Conservation (phyloP, 2,888 invertebrate genomes). For the Agrotis exclamationis region DNA sequence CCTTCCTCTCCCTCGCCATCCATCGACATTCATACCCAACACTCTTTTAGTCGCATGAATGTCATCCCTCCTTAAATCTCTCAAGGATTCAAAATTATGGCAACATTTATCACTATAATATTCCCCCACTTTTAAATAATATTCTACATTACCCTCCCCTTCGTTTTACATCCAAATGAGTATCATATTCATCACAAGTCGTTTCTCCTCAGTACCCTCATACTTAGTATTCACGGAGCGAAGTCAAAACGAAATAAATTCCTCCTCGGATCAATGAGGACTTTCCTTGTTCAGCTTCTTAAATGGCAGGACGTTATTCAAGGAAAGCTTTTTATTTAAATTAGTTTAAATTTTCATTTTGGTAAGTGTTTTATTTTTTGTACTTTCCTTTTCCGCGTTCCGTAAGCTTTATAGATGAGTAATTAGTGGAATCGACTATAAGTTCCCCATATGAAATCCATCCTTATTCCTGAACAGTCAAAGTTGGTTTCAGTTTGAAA, state of each 20-base stretch:
- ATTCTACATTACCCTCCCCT: conserved; percentile 11
- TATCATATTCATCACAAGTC: conserved; percentile 44
- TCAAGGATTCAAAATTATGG: conserved; percentile 5
- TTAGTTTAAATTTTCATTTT: conserved; percentile 39
- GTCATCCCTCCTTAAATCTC: neutral
- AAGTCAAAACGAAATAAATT: conserved; percentile 59
- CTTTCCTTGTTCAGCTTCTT: conserved; percentile 39
- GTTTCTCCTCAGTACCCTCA: conserved; percentile 14
- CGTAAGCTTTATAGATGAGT: neutral
- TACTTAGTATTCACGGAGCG: conserved; percentile 56
- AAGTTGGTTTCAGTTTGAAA: no score
- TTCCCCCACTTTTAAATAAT: conserved; percentile 21
- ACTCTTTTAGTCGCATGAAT: no score
- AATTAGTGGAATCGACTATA: conserved; percentile 1
- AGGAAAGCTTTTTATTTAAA: conserved; percentile 43
- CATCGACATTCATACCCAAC: no score
- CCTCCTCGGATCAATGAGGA: conserved; percentile 48
- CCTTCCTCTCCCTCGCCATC: no score
- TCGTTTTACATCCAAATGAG: conserved; percentile 38
- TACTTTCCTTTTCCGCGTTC: conserved; percentile 12
- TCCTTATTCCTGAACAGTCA: no score
- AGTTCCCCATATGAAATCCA: no score
- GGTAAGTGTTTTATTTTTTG: conserved; percentile 34
- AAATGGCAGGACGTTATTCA: conserved; percentile 41
- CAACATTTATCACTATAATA: conserved; percentile 3